Evolutionary conservation across 2,113 vertebrate species (phyloP), one percentile per base, ranked within the genome.

Genomic region (Colinus virginianus): DNA sequence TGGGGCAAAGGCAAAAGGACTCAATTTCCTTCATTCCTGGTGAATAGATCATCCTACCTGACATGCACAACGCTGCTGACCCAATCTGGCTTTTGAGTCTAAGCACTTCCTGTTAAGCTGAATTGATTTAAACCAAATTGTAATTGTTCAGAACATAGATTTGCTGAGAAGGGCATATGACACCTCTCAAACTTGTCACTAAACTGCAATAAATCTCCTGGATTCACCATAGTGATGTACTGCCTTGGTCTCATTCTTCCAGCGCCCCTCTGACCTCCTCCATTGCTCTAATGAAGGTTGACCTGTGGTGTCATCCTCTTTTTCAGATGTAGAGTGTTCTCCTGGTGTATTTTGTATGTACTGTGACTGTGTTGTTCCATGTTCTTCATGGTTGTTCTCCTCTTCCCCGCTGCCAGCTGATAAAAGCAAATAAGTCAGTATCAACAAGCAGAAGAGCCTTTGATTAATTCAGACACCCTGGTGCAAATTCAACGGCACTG

Each of bases 161-260:
- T 82, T 17, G 2, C 78, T 76, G 80, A 89, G 62, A 85, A 94
- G 84, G 79, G 71, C 90, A 43, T 59, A 8, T 23, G 58, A 46
- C 86, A 76, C 69, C 58, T 72, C 81, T 80, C 92, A 69, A 36
- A 67, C 61, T 93, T 95, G 97, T 97, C 97, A 94, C 97, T 97
- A 97, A 97, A 97, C 97, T 97, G 97, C 97, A 96, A 18, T 93
- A 40, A 84, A 58, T 19, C 25, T 88, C 53, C 69, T 9, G 14
- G 67, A 17, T 66, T 95, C 72, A 85, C 90, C 85, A 26, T 68
- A 81, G 89, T 67, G 75, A n/a, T 82, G 86, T 94, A 89, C 78
- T 55, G 68, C 62, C 68, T 77, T 38, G 17, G 32, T 81, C 22
- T 90, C 88, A 40, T 45, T 90, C 76, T 76, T 45, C 71, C 86